Conservation (phyloP, 2,797 vertebrate genomes). For the Enteromius unitaeniatus region DNA sequence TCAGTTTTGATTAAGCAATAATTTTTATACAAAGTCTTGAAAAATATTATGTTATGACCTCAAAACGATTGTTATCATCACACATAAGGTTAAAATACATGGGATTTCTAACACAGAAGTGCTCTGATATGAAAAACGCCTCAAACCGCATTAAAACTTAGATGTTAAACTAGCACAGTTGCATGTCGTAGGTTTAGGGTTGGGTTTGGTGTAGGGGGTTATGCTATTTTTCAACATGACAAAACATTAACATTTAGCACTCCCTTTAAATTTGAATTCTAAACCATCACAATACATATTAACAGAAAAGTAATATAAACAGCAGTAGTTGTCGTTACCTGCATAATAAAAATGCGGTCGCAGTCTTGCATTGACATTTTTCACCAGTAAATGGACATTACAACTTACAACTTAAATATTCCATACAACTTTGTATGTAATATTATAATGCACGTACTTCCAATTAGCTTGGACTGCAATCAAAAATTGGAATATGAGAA, state of each 20-base stretch:
- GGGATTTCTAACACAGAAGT: not conserved
- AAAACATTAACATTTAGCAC: not conserved
- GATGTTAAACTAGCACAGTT: not conserved
- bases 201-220: not conserved
- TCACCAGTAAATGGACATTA: not conserved
- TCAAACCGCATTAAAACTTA: not conserved
- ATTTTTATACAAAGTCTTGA: not conserved
- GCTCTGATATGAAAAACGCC: not conserved
- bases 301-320: not conserved
- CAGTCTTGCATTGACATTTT: not conserved
- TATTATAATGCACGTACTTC: not conserved
- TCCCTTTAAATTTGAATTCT: not conserved
- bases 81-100: not conserved
- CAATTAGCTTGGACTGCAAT: not conserved
- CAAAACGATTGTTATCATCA: not conserved
- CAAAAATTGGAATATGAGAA: not conserved
- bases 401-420: too few species aligned
- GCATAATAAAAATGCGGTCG: not conserved
- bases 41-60: not conserved
- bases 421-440: too few species aligned
- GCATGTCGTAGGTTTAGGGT: not conserved
- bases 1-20: not conserved
- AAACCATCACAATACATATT: not conserved
- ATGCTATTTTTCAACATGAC: not conserved
- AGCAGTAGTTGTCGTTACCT: not conserved